Percentiles rank a stretch among this genome's conserved stretches.
Evolutionary conservation across 2,113 vertebrate species (phyloP).

Genomic region (Odocoileus virginianus): DNA sequence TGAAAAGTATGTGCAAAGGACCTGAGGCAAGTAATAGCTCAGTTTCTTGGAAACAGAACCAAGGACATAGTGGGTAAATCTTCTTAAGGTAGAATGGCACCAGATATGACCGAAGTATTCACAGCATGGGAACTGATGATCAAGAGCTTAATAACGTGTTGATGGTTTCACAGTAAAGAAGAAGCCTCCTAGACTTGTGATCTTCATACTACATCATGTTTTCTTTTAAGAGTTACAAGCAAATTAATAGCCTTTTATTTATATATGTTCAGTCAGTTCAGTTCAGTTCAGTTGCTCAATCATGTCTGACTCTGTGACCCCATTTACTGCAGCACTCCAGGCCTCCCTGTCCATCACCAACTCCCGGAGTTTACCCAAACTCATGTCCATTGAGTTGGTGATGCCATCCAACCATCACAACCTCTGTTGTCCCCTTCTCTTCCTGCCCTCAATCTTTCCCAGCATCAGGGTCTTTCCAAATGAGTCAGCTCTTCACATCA

Average conservation of each 20-base stretch:
- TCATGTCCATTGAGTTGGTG: neutral
- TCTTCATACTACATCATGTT: neutral
- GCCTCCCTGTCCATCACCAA: neutral
- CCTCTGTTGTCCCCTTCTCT: neutral
- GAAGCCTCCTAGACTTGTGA: neutral
- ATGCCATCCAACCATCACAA: neutral
- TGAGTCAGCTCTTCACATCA: neutral
- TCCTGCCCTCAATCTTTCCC: neutral
- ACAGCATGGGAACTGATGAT: neutral
- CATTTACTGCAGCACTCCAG: neutral
- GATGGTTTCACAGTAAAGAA: neutral
- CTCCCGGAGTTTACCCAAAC: neutral
- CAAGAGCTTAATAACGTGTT: neutral
- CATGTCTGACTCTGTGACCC: accelerated
- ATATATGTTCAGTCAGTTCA: neutral
- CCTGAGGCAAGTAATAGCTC: neutral
- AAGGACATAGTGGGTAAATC: neutral
- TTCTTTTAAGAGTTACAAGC: neutral
- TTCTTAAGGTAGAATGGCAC: neutral
- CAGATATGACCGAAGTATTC: neutral
- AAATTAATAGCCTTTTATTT: neutral
- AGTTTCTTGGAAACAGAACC: neutral
- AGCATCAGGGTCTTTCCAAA: neutral
- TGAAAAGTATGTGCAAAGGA: neutral
- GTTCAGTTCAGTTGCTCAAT: neutral